These are phyloP conservation scores for Onychostruthus taczanowskii DNA, from an alignment of 2,113 vertebrate species.

Conservation along the genomic window DNA sequence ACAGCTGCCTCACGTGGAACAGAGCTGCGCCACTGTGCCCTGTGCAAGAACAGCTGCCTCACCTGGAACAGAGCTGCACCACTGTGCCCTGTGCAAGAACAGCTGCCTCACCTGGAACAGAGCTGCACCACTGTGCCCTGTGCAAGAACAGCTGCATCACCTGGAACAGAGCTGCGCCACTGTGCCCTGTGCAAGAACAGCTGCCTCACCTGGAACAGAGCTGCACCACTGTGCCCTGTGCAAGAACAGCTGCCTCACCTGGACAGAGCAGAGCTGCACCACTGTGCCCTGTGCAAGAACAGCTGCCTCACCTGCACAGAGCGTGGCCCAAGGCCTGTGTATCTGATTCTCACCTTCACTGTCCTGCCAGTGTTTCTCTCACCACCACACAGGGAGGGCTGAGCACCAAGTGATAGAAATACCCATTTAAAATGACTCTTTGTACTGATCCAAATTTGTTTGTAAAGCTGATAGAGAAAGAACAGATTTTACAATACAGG, in stretches of 20 bases:
- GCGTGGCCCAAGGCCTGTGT: background rate
- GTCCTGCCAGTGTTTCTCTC: background rate
- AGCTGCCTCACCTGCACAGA: background rate
- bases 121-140: background rate
- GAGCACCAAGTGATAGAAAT: slow-evolving; percentile 26
- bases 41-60: background rate
- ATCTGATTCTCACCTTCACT: background rate
- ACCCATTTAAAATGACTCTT: background rate
- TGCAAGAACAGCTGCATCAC: background rate
- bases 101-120: background rate
- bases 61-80: background rate
- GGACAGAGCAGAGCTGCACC: too few species aligned
- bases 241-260: background rate
- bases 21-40: background rate
- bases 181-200: too few species aligned
- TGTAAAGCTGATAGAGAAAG: slow-evolving; percentile 11
- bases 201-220: background rate
- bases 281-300: too few species aligned
- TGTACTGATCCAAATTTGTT: background rate
- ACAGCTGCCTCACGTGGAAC: background rate
- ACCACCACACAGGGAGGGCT: background rate
- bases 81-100: too few species aligned
- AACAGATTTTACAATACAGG: background rate
- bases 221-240: background rate
- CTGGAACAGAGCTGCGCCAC: too few species aligned